These are phyloP conservation scores for Talpa occidentalis DNA, from an alignment of 2,113 vertebrate species.

Conservation along the genomic window DNA sequence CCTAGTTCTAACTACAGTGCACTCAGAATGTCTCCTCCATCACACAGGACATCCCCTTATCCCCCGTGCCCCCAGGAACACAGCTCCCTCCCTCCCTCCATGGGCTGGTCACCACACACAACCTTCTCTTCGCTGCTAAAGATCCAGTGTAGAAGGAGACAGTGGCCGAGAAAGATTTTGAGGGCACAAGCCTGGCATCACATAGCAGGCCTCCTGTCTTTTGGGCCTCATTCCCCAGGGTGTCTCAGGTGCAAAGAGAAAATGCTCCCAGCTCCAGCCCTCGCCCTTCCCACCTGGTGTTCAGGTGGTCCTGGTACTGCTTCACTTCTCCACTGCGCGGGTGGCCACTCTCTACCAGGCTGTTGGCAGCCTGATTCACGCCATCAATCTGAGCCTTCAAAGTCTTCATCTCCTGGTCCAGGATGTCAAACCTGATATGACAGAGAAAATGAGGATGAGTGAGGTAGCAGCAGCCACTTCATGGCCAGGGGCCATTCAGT, in stretches of 20 bases:
- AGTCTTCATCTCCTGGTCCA: constrained; percentile 93
- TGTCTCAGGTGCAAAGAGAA: background rate
- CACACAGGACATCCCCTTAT: accelerated
- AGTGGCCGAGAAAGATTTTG: background rate
- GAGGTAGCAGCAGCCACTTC: background rate
- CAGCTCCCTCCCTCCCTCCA: background rate
- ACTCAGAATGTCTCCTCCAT: background rate
- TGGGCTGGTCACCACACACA: background rate
- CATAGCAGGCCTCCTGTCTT: background rate
- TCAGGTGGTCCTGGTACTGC: constrained; percentile 91
- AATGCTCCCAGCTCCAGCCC: background rate
- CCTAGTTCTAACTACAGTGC: background rate
- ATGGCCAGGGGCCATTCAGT: background rate
- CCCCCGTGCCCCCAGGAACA: background rate
- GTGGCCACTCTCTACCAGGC: constrained; percentile 93
- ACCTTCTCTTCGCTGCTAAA: background rate
- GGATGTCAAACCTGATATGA: constrained; percentile 90
- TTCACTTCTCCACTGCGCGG: constrained; percentile 93
- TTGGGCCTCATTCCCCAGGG: background rate
- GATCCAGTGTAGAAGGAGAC: background rate
- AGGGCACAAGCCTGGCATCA: background rate
- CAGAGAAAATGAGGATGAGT: background rate
- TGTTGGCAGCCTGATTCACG: constrained; percentile 92
- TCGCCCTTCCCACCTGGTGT: constrained; percentile 88
- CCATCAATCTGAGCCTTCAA: constrained; percentile 90